Base-by-base conservation (phyloP, 2,888 invertebrate species). In the Protophormia terraenovae region DNA sequence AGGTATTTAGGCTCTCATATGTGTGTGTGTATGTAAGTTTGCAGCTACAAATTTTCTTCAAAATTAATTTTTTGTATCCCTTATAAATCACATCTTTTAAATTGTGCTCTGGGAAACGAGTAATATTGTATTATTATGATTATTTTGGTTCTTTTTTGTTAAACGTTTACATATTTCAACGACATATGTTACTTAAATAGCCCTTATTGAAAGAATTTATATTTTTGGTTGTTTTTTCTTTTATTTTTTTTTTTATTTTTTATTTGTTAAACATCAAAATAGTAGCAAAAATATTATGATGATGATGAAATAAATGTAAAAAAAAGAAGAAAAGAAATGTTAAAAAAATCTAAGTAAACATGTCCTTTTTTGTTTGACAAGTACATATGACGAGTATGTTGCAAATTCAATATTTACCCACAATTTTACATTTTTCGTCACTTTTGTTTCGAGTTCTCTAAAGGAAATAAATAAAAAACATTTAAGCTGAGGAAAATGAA, bases 331-430 rank as follows among this genome's bases (percentile, higher is more conserved):
- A 29, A 55, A 62, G 29, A 73, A 72, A 10, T 38, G 24, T 71
- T 14, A 69, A 78, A 83, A 62, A 76, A 76, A 89, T 90, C 88
- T 89, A 88, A 89, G 90, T 88, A 91, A 90, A 91, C 89, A 90
- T 84, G 87, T 87, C 90, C 91, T 87, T 91, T 88, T 89, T 87
- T 90, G 89, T 86, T 76, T 81, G 66, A 73, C 82, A 85, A 72
- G 83, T 84, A 89, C 90, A 90, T 87, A 88, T 89, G 90, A 86
- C 90, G 91, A 90, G 89, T 89, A 91, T 91, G 90, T 90, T 90
- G 91, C 90, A 91, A 90, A 90, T 90, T 91, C 91, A 91, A 91
- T 91, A 91, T 91, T 91, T 91, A 89, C 91, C 89, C 89, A 90
- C 91, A 90, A 91, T 90, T 91, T 91, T 89, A 89, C 89, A 89